Evolutionary conservation across 2,113 vertebrate genomes (phyloP), one percentile per base, ranked within the genome.

Genomic region (Festucalex cinctus): DNA sequence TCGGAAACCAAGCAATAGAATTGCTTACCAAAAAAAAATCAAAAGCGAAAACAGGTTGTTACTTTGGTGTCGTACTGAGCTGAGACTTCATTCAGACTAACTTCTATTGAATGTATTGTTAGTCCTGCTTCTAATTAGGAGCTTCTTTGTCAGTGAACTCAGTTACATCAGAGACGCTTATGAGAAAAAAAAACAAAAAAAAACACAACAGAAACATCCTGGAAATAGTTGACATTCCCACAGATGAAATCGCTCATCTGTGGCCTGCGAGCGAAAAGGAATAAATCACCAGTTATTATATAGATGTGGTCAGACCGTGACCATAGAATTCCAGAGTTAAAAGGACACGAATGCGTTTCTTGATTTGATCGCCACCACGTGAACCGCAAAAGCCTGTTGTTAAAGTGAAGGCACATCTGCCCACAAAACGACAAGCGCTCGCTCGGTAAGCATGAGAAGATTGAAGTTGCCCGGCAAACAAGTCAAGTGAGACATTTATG

Each of bases 241-340:
- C 51, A 67, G 28, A 73, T 71, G 74, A 72, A 63, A 70, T 57
- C 58, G 67, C 72, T 73, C 57, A 74, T 76, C 71, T 51, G 32
- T 2, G 28, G 66, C 17, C 71, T 72, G 74, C 51, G 43, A 71
- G 56, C 44, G 68, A 76, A 65, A 71, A 66, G 73, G 48, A 56
- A 48, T 66, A 64, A 65, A 59, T 69, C 53, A 53, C 48, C 49
- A n/a, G 58, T 9, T 56, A 20, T 59, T 35, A 63, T 26, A 32
- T 46, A 65, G 71, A 62, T 65, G 37, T n/a, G 14, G 28, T 43
- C 16, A 32, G 24, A 44, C 62, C 41, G 26, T 63, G 44, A 63
- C 65, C 35, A 36, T 60, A 71, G 6, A 75, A 65, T 51, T 65
- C 37, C 32, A 16, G 66, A n/a, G 36, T n/a, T 32, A 22, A 63